Evolutionary conservation across 2,888 invertebrate species (phyloP), one percentile per base, ranked within the genome.

Genomic region (Torymus auratus): DNA sequence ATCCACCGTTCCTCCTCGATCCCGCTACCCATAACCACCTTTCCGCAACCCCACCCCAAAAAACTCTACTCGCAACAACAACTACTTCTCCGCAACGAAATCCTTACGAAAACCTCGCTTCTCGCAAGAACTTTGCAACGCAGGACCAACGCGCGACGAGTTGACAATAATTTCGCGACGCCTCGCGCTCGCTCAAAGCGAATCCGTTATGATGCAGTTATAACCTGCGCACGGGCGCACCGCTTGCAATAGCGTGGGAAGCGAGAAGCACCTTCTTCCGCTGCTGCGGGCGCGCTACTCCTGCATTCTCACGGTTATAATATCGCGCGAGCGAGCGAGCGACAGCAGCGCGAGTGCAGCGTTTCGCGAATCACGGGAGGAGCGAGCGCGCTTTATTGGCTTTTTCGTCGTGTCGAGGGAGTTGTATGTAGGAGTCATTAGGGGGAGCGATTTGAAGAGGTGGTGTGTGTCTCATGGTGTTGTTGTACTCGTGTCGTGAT

Each of bases 271-370:
- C 78, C 81, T 83, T 77, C 81, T 83, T 83, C 83, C 83, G 83
- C 73, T 67, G 15, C 58, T 23, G 58, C 76, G 72, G 20, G 71
- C 53, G 64, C 58, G 83, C 83, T 41, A 41, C 83, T 84, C 82
- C 83, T 83, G 81, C 85, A 89, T 89, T 89, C 89, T 89, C 89
- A 89, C 89, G 89, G 88, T 87, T 87, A 86, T 85, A 87, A 86
- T 87, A 85, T 87, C 87, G 72, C 80, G 62, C 67, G 60, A 64
- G n/a, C 28, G 15, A n/a, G n/a, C 20, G 61, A 62, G 56, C 53
- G 64, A 73, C 62, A 28, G 56, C n/a, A 50, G 73, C 17, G 12
- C n/a, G 17, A n/a, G 15, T 55, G 41, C 41, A 41, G 41, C 41
- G 41, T 41, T 41, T 41, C 41, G 41, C 41, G 41, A 41, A 41